Base-by-base conservation (phyloP, 1,140 invertebrate species). In the Diorhabda sublineata region DNA sequence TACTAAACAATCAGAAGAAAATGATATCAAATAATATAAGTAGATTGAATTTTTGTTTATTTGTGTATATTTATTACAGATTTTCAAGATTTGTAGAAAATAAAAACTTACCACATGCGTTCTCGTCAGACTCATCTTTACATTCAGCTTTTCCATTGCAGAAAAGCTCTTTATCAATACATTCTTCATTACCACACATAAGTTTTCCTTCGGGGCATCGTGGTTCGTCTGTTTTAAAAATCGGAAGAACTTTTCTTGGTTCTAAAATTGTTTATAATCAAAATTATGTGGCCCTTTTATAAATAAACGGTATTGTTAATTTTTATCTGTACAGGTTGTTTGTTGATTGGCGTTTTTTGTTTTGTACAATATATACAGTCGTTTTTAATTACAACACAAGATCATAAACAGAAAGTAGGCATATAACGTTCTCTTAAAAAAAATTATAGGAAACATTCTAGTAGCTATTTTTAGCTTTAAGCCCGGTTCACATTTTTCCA, bases 61-160 rank as follows among this genome's bases (percentile, higher is more conserved):
- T 11, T 11, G 11, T 11, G 11, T 11, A 11, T 11, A 11, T 11
- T 11, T 11, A 11, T 11, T 11, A 11, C 11, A 11, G 11, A 11
- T 11, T 11, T 11, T 11, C 11, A 26, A 26, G 0, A 26, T 26
- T 26, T 26, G 26, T 26, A 26, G 26, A 26, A 26, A 26, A 26
- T 26, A 26, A 26, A 26, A 26, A 91, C 92, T 92, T 86, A 96
- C 94, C 90, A 87, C 95, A 97, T 73, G 94, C 92, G 77, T 94
- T 95, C 86, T 98, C 95, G 80, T 98, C 95, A 56, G 94, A 97
- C 77, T 95, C 92, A 82, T 98, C 96, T 76, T 92, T 91, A 83
- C 96, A 98, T 77, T 98, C 94, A 45, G 88, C 83, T 83, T 93
- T 93, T 78, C 93, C 92, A 80, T 97, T 94, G 83, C 95, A 98